These are phyloP conservation scores for Mus caroli DNA, from an alignment of 2,797 vertebrate species.

Conservation along the genomic window DNA sequence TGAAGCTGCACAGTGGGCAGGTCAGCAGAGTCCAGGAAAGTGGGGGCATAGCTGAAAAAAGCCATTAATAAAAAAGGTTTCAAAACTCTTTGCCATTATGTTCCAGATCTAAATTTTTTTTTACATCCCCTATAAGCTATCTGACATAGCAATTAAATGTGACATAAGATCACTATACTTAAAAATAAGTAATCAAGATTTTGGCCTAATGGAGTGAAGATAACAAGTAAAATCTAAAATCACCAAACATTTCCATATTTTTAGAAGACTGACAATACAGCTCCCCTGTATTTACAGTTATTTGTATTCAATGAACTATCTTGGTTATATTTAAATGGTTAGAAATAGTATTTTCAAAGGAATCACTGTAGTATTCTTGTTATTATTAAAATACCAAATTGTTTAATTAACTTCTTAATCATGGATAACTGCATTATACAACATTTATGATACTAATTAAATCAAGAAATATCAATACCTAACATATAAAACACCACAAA, in stretches of 20 bases:
- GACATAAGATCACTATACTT: neutral
- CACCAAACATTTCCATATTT: neutral
- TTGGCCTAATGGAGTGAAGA: neutral
- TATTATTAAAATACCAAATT: neutral
- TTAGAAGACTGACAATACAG: neutral
- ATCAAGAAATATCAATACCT: neutral
- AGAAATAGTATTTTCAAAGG: neutral
- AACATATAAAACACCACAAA: neutral
- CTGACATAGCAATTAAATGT: neutral
- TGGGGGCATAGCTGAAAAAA: neutral
- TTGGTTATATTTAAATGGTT: neutral
- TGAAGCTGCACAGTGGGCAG: neutral
- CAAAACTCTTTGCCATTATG: neutral
- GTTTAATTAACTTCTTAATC: neutral
- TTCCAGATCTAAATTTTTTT: neutral
- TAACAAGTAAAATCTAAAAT: neutral
- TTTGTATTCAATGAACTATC: neutral
- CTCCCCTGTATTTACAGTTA: neutral
- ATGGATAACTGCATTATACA: neutral
- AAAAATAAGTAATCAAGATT: neutral
- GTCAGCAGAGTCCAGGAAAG: neutral
- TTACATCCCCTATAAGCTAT: neutral
- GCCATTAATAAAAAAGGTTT: neutral
- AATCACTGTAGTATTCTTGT: neutral
- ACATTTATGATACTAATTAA: neutral